Conservation (phyloP, 2,113 vertebrate genomes). For the Theropithecus gelada region DNA sequence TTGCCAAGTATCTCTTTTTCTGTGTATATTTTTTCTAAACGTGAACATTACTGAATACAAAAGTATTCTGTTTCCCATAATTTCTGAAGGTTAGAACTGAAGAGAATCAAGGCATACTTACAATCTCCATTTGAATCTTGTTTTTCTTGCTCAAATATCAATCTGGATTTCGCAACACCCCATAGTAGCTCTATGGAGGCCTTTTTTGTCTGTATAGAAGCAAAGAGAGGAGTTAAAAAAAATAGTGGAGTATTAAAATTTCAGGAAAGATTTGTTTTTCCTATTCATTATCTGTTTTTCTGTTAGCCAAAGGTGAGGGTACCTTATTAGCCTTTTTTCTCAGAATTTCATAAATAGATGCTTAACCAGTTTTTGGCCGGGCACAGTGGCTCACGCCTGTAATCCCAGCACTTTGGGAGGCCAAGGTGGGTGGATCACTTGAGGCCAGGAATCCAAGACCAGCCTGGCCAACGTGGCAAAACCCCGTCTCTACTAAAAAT, state of each 20-base stretch:
- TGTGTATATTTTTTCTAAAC: neutral
- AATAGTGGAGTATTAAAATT: neutral
- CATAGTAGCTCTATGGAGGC: accelerated
- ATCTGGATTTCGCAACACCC: neutral
- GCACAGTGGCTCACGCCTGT: too few relatives aligned
- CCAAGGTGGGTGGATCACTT: too few relatives aligned
- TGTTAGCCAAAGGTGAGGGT: neutral
- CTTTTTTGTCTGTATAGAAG: neutral
- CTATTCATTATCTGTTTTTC: neutral
- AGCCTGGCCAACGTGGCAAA: too few relatives aligned
- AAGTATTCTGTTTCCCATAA: neutral
- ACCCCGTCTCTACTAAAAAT: too few relatives aligned
- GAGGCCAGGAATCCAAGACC: too few relatives aligned
- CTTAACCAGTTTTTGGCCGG: neutral
- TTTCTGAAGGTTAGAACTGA: neutral
- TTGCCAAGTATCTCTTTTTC: neutral
- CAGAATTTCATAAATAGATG: neutral
- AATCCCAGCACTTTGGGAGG: too few relatives aligned
- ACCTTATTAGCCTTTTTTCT: too few relatives aligned
- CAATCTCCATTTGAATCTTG: neutral
- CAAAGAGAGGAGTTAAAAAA: neutral
- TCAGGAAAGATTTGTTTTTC: neutral
- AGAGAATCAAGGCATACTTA: neutral
- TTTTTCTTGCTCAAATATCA: neutral
- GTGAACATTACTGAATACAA: neutral